A percentile compares a stretch with the other conserved stretches of the same genome.
These are phyloP conservation scores for Geopemphigus sp. DNA, from an alignment of 1,140 invertebrate genomes.

Conservation along the genomic window DNA sequence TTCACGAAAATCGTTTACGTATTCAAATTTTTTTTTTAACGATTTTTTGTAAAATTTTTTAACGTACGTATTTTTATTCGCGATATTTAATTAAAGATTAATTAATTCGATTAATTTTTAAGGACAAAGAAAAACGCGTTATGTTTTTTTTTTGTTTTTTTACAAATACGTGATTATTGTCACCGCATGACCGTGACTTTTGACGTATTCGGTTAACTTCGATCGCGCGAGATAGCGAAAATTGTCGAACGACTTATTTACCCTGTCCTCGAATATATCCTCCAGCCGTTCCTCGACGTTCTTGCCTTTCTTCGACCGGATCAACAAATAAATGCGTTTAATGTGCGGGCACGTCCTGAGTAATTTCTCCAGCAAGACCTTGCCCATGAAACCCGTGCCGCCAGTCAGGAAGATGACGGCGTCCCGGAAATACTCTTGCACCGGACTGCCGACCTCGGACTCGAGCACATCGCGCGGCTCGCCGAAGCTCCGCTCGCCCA, in stretches of 20 bases:
- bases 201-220: too few relatives aligned
- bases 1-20: too few relatives aligned
- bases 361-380: constrained; percentile 80
- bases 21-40: too few relatives aligned
- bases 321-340: constrained; percentile 69
- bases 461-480: constrained; percentile 46
- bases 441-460: constrained; percentile 53
- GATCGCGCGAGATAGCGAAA: neutral
- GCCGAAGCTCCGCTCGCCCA: constrained; percentile 51
- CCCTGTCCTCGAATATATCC: constrained; percentile 69
- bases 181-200: too few relatives aligned
- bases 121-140: too few relatives aligned
- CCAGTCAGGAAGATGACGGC: constrained; percentile 59
- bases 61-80: too few relatives aligned
- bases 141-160: too few relatives aligned
- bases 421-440: constrained; percentile 57
- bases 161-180: too few relatives aligned
- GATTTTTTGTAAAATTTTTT: too few relatives aligned
- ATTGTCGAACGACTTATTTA: constrained; percentile 55
- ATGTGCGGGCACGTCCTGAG: constrained; percentile 73
- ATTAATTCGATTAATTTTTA: too few relatives aligned
- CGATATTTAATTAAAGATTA: too few relatives aligned
- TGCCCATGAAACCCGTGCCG: constrained; percentile 76
- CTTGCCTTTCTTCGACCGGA: constrained; percentile 69
- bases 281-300: constrained; percentile 63